These are phyloP conservation scores for Brachyalestes nurse DNA, from an alignment of 2,797 vertebrate species.

Conservation along the genomic window DNA sequence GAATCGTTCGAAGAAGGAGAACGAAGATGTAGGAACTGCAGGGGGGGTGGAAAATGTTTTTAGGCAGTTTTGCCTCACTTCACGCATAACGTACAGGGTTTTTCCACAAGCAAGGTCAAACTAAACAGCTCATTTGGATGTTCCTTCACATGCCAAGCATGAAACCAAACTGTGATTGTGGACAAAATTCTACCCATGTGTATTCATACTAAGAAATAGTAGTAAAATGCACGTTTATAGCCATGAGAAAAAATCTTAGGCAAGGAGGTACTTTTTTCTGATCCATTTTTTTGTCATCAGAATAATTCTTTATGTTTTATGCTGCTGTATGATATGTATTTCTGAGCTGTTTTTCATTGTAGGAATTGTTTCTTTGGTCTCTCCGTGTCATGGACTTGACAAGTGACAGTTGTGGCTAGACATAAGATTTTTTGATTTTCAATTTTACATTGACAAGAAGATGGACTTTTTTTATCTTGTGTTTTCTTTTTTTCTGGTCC, in stretches of 20 bases:
- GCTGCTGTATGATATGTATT: neutral
- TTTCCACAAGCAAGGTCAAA: slow-evolving; percentile 9
- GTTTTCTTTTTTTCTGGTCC: neutral
- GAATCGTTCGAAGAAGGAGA: slow-evolving; percentile 17
- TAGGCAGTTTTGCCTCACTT: slow-evolving; percentile 22
- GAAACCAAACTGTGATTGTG: neutral
- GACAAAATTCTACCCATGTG: neutral
- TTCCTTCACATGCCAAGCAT: neutral
- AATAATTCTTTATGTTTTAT: neutral
- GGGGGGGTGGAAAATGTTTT: slow-evolving; percentile 5
- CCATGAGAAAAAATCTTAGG: neutral
- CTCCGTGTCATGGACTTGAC: neutral
- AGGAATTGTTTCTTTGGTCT: neutral
- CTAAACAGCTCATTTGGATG: neutral
- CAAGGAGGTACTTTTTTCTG: neutral
- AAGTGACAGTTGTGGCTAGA: neutral
- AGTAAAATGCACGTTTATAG: neutral
- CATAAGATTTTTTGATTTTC: neutral
- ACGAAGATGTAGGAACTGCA: neutral
- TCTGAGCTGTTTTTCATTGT: neutral
- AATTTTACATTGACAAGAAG: neutral
- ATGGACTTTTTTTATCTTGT: slow-evolving; percentile 9
- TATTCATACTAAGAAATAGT: neutral
- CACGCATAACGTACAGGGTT: neutral
- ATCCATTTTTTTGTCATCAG: neutral